Evolutionary conservation across 2,113 vertebrate species (phyloP).

Genomic region (Eurystomus gularis): DNA sequence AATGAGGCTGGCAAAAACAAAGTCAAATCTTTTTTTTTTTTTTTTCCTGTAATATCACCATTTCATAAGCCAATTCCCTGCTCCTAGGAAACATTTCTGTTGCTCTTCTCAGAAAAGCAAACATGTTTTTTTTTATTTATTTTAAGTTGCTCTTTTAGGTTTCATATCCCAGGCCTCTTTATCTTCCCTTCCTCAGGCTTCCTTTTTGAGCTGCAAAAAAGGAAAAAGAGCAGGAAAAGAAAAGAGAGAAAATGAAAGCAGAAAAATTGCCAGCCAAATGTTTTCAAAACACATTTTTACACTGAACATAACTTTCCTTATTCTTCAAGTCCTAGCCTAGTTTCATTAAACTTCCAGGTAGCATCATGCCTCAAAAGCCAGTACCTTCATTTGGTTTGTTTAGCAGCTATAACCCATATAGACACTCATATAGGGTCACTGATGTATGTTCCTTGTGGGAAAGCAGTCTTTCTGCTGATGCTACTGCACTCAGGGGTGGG

Average conservation of each 20-base stretch:
- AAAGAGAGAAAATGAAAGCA: conserved; percentile 21
- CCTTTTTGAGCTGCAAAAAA: conserved; percentile 6
- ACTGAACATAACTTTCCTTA: neutral
- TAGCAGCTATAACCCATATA: neutral
- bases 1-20: neutral
- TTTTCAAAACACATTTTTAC: conserved; percentile 2
- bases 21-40: neutral
- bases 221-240: neutral
- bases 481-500: neutral
- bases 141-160: conserved; percentile 37
- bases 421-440: neutral
- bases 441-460: neutral
- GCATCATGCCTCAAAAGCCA: neutral
- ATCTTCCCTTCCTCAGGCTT: conserved; percentile 28
- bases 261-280: neutral
- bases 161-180: neutral
- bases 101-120: conserved; percentile 26
- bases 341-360: neutral
- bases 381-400: neutral
- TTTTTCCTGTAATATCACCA: neutral
- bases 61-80: neutral
- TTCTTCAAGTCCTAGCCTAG: neutral
- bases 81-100: conserved; percentile 6
- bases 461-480: fast-evolving
- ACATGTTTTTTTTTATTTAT: neutral